Evolutionary conservation across 2,113 vertebrate genomes (phyloP).

Genomic region (Mormoops blainvillei): DNA sequence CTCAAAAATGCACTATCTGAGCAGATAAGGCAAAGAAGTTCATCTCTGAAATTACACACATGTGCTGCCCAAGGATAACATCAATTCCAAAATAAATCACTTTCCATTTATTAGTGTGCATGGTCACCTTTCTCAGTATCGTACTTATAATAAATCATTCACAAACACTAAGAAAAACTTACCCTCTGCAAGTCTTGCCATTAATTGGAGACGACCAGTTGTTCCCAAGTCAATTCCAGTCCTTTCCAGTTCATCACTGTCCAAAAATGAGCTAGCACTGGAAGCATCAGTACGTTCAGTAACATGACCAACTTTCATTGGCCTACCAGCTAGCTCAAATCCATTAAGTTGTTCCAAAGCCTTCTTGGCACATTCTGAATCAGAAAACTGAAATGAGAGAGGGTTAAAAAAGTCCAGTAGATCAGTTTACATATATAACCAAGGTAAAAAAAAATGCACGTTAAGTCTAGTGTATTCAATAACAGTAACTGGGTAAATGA

Average conservation of each 20-base stretch:
- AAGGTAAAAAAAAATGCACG: background rate
- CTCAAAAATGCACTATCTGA: background rate
- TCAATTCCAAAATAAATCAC: background rate
- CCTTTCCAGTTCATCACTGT: slow-evolving; percentile 94
- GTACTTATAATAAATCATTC: background rate
- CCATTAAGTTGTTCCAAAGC: slow-evolving; percentile 97
- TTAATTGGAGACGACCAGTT: slow-evolving; percentile 94
- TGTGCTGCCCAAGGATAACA: background rate
- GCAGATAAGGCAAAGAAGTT: background rate
- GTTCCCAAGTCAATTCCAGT: slow-evolving; percentile 95
- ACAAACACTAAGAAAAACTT: background rate
- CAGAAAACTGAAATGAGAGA: slow-evolving; percentile 85
- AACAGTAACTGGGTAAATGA: background rate
- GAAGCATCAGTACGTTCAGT: slow-evolving; percentile 93
- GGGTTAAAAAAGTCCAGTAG: background rate
- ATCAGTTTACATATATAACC: background rate
- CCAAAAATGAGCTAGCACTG: slow-evolving; percentile 91
- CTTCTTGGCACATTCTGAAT: slow-evolving; percentile 96
- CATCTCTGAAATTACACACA: background rate
- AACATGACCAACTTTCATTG: slow-evolving; percentile 98
- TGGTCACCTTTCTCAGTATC: background rate
- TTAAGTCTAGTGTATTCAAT: background rate
- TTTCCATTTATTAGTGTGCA: background rate
- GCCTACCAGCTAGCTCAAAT: slow-evolving; percentile 94
- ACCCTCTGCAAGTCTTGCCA: slow-evolving; percentile 97